Evolutionary conservation across 2,113 vertebrate species (phyloP).

Genomic region (Eulemur macaco): DNA sequence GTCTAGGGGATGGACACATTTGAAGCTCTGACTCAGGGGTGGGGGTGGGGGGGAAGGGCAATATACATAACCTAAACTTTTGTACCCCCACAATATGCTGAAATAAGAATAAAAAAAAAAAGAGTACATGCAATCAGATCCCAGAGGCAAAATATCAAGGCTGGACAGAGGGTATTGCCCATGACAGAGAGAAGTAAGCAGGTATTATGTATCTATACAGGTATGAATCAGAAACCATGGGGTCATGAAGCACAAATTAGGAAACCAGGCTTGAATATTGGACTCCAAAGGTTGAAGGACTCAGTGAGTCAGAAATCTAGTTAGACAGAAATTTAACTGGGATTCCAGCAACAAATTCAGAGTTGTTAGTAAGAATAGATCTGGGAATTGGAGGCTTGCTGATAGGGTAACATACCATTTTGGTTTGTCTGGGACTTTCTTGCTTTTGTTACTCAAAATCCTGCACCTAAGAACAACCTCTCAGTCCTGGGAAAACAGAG

Average conservation of each 20-base stretch:
- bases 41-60: too few species aligned
- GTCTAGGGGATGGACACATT: too few species aligned
- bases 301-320: not conserved
- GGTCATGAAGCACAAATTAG: not conserved
- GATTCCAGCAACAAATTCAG: slow-evolving; percentile 12
- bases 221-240: not conserved
- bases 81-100: too few species aligned
- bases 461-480: not conserved
- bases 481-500: not conserved
- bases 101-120: not conserved
- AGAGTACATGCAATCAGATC: not conserved
- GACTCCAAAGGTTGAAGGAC: not conserved
- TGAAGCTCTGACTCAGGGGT: too few species aligned
- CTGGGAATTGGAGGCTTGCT: not conserved
- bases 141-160: not conserved
- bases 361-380: not conserved
- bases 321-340: not conserved
- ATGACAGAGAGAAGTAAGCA: not conserved
- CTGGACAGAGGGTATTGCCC: not conserved
- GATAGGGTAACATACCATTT: not conserved
- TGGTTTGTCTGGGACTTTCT: slow-evolving; percentile 1
- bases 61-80: too few species aligned
- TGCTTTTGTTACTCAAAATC: not conserved
- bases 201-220: not conserved
- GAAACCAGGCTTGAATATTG: not conserved